These are phyloP conservation scores for Bursaphelenchus mucronatus DNA, from an alignment of 1,140 invertebrate genomes.

Conservation along the genomic window DNA sequence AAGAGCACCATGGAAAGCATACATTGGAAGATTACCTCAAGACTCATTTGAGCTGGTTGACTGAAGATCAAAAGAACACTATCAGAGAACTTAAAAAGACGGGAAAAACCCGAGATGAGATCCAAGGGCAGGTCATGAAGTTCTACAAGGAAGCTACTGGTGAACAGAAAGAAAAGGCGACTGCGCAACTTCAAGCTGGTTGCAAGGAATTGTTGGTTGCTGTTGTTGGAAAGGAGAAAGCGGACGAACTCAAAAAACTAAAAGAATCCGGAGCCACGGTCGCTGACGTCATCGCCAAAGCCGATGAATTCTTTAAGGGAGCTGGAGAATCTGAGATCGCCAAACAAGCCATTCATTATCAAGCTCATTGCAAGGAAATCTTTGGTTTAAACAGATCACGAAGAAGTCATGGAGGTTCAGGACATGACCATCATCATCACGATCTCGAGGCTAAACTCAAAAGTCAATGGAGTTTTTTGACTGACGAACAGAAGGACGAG, in stretches of 20 bases:
- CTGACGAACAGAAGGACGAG: slow-evolving; percentile 34
- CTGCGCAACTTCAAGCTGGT: slow-evolving; percentile 29
- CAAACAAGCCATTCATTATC: slow-evolving; percentile 19
- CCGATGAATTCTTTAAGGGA: slow-evolving; percentile 23
- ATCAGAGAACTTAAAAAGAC: slow-evolving; percentile 16
- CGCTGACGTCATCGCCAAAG: slow-evolving; percentile 25
- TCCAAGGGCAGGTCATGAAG: slow-evolving; percentile 15
- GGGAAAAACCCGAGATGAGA: slow-evolving; percentile 3
- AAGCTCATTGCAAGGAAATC: slow-evolving; percentile 24
- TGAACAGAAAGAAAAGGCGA: slow-evolving; percentile 26
- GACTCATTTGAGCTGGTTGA: slow-evolving; percentile 43
- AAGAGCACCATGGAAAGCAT: slow-evolving; percentile 25
- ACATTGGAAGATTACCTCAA: slow-evolving; percentile 41
- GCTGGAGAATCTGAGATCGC: slow-evolving; percentile 35
- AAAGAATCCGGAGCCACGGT: slow-evolving; percentile 31
- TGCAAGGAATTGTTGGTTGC: slow-evolving; percentile 33
- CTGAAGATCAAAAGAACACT: slow-evolving; percentile 32
- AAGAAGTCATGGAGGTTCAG: not conserved
- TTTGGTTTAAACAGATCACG: slow-evolving; percentile 12
- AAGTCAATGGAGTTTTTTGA: slow-evolving; percentile 45
- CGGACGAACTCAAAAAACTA: slow-evolving; percentile 40
- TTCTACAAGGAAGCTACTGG: slow-evolving; percentile 28
- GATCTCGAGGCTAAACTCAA: slow-evolving; percentile 40
- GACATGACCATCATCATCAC: slow-evolving; percentile 16
- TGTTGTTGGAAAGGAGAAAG: slow-evolving; percentile 41